Percentiles rank a stretch among this genome's conserved stretches.
These are phyloP conservation scores for Drosophila mimetica DNA, from an alignment of 2,888 invertebrate genomes.

Conservation along the genomic window DNA sequence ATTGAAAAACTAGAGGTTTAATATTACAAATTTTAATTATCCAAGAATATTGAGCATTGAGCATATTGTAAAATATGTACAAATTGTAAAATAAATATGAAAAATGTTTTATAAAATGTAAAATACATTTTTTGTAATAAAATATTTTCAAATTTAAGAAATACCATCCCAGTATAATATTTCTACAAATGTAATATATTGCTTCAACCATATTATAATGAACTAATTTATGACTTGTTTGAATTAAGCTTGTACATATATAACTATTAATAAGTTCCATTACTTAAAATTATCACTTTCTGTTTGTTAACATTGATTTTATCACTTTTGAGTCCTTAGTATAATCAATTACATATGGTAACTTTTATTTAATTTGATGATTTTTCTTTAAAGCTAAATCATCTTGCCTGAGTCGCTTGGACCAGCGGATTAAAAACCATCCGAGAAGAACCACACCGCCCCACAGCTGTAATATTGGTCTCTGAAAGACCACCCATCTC, in stretches of 20 bases:
- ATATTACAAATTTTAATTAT: too few species aligned
- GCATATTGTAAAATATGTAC: too few species aligned
- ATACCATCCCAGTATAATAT: background rate
- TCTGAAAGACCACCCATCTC: background rate
- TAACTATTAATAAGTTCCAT: background rate
- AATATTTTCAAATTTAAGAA: background rate
- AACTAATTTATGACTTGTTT: background rate
- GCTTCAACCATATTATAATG: background rate
- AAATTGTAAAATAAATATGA: too few species aligned
- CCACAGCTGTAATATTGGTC: constrained; percentile 8
- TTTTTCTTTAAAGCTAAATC: background rate
- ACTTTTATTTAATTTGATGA: background rate
- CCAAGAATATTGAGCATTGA: too few species aligned
- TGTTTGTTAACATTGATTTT: too few species aligned
- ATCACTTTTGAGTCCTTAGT: background rate
- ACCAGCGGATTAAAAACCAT: background rate
- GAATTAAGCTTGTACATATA: too few species aligned
- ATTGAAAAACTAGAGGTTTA: too few species aligned
- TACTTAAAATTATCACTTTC: too few species aligned
- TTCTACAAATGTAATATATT: background rate
- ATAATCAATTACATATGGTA: background rate
- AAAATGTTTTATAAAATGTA: too few species aligned
- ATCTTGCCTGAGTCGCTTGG: constrained; percentile 37
- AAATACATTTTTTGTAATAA: too few species aligned
- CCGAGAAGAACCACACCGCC: background rate